These are phyloP conservation scores for Myripristis jacobus DNA, from an alignment of 2,797 vertebrate genomes.

Conservation along the genomic window DNA sequence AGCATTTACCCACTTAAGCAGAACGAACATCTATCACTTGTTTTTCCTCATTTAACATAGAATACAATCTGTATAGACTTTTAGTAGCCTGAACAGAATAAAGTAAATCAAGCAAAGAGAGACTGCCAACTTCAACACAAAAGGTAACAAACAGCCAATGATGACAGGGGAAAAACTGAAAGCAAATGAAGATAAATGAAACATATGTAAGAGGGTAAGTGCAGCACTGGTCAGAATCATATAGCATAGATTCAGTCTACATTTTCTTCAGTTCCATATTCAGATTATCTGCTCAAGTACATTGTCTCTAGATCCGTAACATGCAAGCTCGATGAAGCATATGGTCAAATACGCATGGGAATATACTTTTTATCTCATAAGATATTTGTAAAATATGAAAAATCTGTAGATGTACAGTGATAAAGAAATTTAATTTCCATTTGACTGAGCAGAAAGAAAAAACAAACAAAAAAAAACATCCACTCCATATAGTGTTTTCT, in stretches of 20 bases:
- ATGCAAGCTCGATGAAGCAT: constrained; percentile 91
- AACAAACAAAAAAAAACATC: constrained; percentile 61
- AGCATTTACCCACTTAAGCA: constrained; percentile 85
- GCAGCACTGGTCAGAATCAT: constrained; percentile 91
- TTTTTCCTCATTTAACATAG: constrained; percentile 81
- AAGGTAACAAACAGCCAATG: constrained; percentile 87
- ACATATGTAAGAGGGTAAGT: constrained; percentile 84
- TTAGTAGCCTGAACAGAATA: constrained; percentile 77
- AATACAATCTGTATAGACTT: constrained; percentile 79
- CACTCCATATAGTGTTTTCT: constrained; percentile 87
- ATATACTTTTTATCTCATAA: constrained; percentile 88
- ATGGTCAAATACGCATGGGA: constrained; percentile 90
- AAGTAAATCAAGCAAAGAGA: constrained; percentile 87
- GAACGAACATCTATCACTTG: constrained; percentile 84
- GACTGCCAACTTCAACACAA: constrained; percentile 90
- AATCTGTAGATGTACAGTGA: constrained; percentile 85
- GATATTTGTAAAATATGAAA: constrained; percentile 89
- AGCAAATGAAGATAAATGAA: constrained; percentile 52
- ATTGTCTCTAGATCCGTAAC: constrained; percentile 89
- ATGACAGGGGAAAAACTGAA: constrained; percentile 73
- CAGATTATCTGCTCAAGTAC: constrained; percentile 88
- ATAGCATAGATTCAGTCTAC: constrained; percentile 82
- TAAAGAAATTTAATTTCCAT: constrained; percentile 86
- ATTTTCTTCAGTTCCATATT: constrained; percentile 83
- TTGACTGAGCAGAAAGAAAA: constrained; percentile 82